phyloP scores from a whole-genome alignment of 2,888 invertebrate genomes.

The Podotricha telesiphe region DNA sequence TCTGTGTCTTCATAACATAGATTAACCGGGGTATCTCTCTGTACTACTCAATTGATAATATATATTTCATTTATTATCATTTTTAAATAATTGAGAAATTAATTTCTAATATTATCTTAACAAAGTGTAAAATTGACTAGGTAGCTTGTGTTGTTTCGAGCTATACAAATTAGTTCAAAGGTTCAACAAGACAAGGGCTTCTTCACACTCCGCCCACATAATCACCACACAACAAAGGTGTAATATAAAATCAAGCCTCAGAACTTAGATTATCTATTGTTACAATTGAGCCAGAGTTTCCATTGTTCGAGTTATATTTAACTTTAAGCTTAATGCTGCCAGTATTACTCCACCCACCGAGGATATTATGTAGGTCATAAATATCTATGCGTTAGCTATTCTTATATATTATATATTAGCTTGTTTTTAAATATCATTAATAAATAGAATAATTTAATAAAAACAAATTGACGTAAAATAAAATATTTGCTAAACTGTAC shows the following conservation, averaged over 20 bases:
- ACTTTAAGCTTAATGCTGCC: conserved; percentile 73
- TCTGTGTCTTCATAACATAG: neutral
- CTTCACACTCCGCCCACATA: conserved; percentile 3
- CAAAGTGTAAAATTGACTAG: neutral
- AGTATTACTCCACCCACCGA: conserved; percentile 28
- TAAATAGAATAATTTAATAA: no score
- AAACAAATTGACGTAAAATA: no score
- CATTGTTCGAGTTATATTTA: conserved; percentile 79
- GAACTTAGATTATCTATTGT: conserved; percentile 74
- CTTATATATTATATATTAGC: no score
- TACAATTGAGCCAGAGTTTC: conserved; percentile 67
- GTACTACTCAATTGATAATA: no score
- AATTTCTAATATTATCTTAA: neutral
- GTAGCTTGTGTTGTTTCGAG: neutral
- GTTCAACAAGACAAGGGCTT: conserved; percentile 4
- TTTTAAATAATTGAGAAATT: no score
- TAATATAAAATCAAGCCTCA: conserved; percentile 64
- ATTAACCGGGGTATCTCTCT: neutral
- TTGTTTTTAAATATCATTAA: no score
- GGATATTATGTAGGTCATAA: conserved; percentile 15
- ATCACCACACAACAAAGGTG: conserved; percentile 52
- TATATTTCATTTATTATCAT: no score
- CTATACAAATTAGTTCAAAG: conserved; percentile 7
- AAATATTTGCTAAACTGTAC: no score
- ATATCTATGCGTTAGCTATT: neutral